Percentiles rank a stretch among this genome's conserved stretches.
Conservation (phyloP, 2,888 invertebrate species). For the Dolichomitus sp. region DNA sequence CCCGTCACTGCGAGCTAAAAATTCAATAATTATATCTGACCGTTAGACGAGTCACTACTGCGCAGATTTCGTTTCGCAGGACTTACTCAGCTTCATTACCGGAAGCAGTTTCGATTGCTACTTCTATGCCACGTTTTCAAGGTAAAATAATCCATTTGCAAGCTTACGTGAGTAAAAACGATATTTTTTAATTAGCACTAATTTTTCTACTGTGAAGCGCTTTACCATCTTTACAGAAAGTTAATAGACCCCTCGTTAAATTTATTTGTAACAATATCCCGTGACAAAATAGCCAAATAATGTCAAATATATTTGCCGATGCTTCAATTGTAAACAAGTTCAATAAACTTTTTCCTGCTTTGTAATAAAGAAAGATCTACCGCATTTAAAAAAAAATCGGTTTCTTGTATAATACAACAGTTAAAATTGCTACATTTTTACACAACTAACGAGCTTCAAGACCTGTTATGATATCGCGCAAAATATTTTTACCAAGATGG, state of each 20-base stretch:
- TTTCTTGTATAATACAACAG: neutral
- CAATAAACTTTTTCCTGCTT: neutral
- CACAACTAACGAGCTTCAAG: neutral
- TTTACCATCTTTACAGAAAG: neutral
- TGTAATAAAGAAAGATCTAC: neutral
- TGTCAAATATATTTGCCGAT: neutral
- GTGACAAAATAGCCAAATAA: neutral
- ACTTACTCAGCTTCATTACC: neutral
- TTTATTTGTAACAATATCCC: neutral
- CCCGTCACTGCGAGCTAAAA: constrained; percentile 1
- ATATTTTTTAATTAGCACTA: constrained; percentile 14
- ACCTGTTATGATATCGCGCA: no score
- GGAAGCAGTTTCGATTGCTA: neutral
- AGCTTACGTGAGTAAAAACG: neutral
- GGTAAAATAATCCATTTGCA: neutral
- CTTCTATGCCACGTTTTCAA: neutral
- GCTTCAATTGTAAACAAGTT: neutral
- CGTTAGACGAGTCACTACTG: constrained; percentile 71
- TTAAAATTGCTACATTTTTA: neutral
- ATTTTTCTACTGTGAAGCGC: constrained; percentile 10
- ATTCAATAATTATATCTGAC: constrained; percentile 38
- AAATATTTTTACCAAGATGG: neutral
- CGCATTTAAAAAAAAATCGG: neutral
- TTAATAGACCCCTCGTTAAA: neutral
- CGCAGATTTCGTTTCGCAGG: neutral